phyloP scores from a whole-genome alignment of 2,797 vertebrate species.

The Micrastur ruficollis region DNA sequence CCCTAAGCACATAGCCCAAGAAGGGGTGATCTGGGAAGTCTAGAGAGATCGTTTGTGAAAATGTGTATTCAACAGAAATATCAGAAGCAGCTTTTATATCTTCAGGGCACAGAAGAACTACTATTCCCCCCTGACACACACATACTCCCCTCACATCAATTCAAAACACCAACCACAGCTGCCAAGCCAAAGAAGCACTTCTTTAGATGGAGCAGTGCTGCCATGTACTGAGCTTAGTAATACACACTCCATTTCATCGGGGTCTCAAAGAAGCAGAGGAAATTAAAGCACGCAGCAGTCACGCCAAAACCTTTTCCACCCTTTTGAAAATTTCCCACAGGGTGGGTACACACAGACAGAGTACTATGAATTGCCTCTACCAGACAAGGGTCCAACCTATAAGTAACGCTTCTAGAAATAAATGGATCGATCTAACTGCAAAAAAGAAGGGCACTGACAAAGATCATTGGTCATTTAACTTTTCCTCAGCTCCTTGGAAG shows the following conservation, averaged over 20 bases:
- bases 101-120: slow-evolving; percentile 43
- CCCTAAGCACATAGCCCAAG: slow-evolving; percentile 17
- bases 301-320: neutral
- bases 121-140: slow-evolving; percentile 7
- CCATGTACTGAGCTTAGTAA: slow-evolving; percentile 29
- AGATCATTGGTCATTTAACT: neutral
- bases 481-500: neutral
- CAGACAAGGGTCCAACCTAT: neutral
- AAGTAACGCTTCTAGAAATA: neutral
- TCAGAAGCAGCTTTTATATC: slow-evolving; percentile 45
- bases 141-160: neutral
- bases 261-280: slow-evolving; percentile 32
- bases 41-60: slow-evolving; percentile 33
- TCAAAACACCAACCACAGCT: neutral
- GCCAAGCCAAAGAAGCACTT: slow-evolving; percentile 25
- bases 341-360: neutral
- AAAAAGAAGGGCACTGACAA: neutral
- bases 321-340: slow-evolving; percentile 26
- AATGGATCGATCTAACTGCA: neutral
- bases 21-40: slow-evolving; percentile 18
- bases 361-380: neutral
- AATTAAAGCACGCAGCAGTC: slow-evolving; percentile 34
- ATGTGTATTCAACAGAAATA: slow-evolving; percentile 36
- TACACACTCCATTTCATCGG: slow-evolving; percentile 2
- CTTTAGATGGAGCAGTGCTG: slow-evolving; percentile 20